Percentiles rank a stretch among this genome's conserved stretches.
Evolutionary conservation across 2,797 vertebrate genomes (phyloP).

Genomic region (Glyptemys insculpta): DNA sequence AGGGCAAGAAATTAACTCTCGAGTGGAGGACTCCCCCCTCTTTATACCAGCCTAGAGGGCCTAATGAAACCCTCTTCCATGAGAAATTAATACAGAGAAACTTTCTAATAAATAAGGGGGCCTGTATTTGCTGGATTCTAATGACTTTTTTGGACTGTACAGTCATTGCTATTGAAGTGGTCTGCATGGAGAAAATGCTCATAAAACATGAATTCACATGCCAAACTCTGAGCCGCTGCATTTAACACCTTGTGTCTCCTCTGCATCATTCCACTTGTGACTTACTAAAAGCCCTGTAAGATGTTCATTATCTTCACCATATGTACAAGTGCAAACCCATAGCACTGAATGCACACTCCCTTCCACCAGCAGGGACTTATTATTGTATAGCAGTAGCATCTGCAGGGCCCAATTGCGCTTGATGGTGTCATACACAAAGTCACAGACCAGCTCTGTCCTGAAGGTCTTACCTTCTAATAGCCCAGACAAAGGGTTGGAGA

Average conservation of each 20-base stretch:
- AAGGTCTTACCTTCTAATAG: neutral
- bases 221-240: constrained; percentile 5
- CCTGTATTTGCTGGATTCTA: constrained; percentile 45
- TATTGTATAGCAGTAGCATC: neutral
- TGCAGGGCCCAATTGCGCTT: neutral
- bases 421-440: neutral
- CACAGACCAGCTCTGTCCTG: neutral
- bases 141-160: constrained; percentile 35
- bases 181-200: neutral
- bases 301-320: constrained; percentile 41
- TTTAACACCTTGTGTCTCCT: constrained; percentile 17
- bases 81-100: constrained; percentile 72
- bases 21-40: neutral
- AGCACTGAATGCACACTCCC: neutral
- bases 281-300: constrained; percentile 9
- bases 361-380: neutral
- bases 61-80: constrained; percentile 62
- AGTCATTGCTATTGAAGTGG: constrained; percentile 34
- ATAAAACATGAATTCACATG: constrained; percentile 42
- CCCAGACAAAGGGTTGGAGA: fast-evolving
- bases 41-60: constrained; percentile 53
- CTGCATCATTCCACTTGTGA: neutral
- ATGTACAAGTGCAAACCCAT: neutral
- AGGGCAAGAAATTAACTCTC: constrained; percentile 52
- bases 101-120: constrained; percentile 62